Conservation (phyloP, 2,797 vertebrate species). For the Neosilurus hyrtlii region DNA sequence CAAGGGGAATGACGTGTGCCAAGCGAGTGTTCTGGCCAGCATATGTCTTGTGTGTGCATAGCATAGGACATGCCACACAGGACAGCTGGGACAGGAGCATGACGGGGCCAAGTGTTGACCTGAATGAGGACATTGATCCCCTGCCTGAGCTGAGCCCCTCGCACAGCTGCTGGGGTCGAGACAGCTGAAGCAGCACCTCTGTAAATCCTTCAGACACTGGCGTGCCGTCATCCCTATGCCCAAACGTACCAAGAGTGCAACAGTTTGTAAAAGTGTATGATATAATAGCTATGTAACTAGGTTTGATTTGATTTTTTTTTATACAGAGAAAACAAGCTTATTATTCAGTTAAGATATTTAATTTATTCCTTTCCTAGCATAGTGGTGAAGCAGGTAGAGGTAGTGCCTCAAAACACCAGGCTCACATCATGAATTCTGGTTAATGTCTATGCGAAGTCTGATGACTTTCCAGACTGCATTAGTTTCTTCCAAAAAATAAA, state of each 20-base stretch:
- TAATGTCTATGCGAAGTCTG: background rate
- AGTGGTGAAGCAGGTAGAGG: background rate
- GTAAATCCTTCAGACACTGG: slow-evolving; percentile 22
- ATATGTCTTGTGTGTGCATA: slow-evolving; percentile 54
- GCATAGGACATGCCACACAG: slow-evolving; percentile 44
- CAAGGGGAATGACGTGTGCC: slow-evolving; percentile 47
- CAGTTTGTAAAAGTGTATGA: background rate
- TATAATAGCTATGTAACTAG: background rate
- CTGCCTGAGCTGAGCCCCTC: slow-evolving; percentile 45
- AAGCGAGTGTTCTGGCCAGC: slow-evolving; percentile 20
- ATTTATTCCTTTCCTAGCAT: background rate
- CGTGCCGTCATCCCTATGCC: slow-evolving; percentile 1
- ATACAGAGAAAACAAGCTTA: background rate
- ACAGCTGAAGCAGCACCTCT: slow-evolving; percentile 55
- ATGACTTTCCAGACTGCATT: background rate
- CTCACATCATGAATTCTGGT: background rate
- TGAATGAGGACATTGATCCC: slow-evolving; percentile 54
- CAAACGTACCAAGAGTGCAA: background rate
- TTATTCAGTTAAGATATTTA: background rate
- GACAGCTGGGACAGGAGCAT: slow-evolving; percentile 74
- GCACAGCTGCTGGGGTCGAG: slow-evolving; percentile 65
- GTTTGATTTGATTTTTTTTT: background rate
- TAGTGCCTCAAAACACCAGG: background rate
- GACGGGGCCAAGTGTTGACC: slow-evolving; percentile 5
- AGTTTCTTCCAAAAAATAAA: background rate